These are phyloP conservation scores for Anarhynchus alexandrinus DNA, from an alignment of 2,113 vertebrate genomes.

Conservation along the genomic window DNA sequence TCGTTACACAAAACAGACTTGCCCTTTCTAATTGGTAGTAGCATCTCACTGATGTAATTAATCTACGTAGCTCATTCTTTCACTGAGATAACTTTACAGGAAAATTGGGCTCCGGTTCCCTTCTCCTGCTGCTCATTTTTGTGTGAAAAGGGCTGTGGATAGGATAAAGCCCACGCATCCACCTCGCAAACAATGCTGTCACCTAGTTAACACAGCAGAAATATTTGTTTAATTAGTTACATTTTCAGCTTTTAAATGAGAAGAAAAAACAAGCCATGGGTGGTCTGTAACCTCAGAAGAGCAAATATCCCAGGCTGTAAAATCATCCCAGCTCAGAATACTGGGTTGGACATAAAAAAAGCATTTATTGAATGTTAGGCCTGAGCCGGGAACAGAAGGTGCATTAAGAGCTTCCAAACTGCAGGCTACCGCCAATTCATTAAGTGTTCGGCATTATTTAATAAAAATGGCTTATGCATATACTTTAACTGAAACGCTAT, in stretches of 20 bases:
- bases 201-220: slow-evolving; percentile 5
- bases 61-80: background rate
- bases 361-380: slow-evolving; percentile 67
- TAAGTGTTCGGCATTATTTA: slow-evolving; percentile 67
- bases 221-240: slow-evolving; percentile 73
- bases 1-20: background rate
- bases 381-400: slow-evolving; percentile 71
- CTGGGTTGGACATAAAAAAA: slow-evolving; percentile 69
- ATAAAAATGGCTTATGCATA: slow-evolving; percentile 51
- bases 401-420: slow-evolving; percentile 71
- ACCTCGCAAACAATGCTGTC: slow-evolving; percentile 29
- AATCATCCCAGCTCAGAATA: slow-evolving; percentile 74
- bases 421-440: slow-evolving; percentile 44
- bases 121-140: background rate
- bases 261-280: slow-evolving; percentile 70
- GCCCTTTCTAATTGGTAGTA: background rate
- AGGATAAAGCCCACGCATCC: background rate
- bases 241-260: slow-evolving; percentile 68
- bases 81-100: background rate
- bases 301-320: slow-evolving; percentile 73
- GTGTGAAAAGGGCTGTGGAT: background rate
- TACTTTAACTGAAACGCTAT: slow-evolving; percentile 48
- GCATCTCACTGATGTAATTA: slow-evolving; percentile 19
- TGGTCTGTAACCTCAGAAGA: slow-evolving; percentile 74
- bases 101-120: background rate